phyloP scores from a whole-genome alignment of 2,888 invertebrate genomes.

The Limnephilus marmoratus region DNA sequence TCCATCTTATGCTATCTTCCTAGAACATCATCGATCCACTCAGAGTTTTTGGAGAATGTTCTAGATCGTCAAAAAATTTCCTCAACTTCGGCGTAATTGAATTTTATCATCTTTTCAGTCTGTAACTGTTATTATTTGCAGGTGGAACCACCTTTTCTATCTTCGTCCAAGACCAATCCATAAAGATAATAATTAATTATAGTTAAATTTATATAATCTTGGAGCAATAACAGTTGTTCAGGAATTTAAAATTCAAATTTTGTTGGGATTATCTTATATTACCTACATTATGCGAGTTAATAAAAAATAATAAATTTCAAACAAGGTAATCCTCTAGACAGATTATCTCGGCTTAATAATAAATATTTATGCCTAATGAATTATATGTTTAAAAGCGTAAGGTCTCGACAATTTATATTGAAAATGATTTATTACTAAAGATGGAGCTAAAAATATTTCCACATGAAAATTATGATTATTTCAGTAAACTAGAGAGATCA shows the following conservation, averaged over 20 bases:
- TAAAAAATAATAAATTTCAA: background rate
- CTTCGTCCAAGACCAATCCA: background rate
- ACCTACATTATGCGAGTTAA: background rate
- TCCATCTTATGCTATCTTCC: background rate
- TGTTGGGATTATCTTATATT: background rate
- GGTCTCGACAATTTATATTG: too few species aligned
- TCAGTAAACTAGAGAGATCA: too few species aligned
- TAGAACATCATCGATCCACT: too few species aligned
- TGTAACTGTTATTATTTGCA: background rate
- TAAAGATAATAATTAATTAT: background rate
- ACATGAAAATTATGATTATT: too few species aligned
- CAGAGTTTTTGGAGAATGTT: too few species aligned
- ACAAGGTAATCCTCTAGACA: background rate
- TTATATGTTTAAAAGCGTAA: too few species aligned
- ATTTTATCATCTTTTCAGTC: background rate
- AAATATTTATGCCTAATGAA: too few species aligned
- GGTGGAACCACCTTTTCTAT: background rate
- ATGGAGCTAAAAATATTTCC: too few species aligned
- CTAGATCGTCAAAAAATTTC: background rate
- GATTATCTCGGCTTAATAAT: background rate
- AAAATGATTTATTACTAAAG: too few species aligned
- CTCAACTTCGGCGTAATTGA: background rate
- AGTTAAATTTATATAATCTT: slow-evolving; percentile 2
- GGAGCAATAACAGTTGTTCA: slow-evolving; percentile 1
- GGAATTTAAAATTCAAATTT: slow-evolving; percentile 3